Evolutionary conservation across 2,797 vertebrate genomes (phyloP), one percentile per base, ranked within the genome.

Genomic region (Tokudaia tokunoshimensis): DNA sequence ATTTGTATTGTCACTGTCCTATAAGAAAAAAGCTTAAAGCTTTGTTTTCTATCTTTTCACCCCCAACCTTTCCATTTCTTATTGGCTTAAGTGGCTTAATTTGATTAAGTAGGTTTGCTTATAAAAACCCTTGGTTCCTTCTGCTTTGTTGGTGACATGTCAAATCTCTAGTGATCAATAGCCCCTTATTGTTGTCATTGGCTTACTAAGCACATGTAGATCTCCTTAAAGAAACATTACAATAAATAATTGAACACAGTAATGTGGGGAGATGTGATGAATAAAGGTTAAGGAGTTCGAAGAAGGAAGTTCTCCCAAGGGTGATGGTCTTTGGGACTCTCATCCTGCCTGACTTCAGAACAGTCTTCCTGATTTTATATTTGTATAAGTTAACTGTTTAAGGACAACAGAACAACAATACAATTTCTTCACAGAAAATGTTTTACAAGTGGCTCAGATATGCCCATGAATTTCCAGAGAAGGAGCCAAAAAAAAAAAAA

Each of bases 381-480:
- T 87, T 89, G 92, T 15, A 15, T 37, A 95, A 93, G 75, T 29
- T 34, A 92, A 78, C 19, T 91, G 86, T 89, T 90, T 87, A 85
- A 95, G 41, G 52, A 85, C 31, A 92, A 47, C 61, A 47, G 3
- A 65, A 2, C n/a, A 89, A 89, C 76, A 47, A 89, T 1, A 9
- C 63, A 37, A 93, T 82, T 76, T 79, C 41, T 94, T 74, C 41
- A 92, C 17, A 86, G 37, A 84, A 15, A 31, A 59, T 83, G 37
- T 87, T 29, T 94, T 59, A 83, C 10, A 6, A 50, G 19, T 55
- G 22, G 24, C 88, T 63, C 26, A 83, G 22, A 3, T n/a, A 91
- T 22, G 5, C 85, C 91, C 17, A 55, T 82, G 55, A 91, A 79
- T 41, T 6, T 81, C 70, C 37, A 92, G 1, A 95, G 31, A 82